phyloP scores from a whole-genome alignment of 2,113 vertebrate genomes.

The Cephalopterus ornatus region DNA sequence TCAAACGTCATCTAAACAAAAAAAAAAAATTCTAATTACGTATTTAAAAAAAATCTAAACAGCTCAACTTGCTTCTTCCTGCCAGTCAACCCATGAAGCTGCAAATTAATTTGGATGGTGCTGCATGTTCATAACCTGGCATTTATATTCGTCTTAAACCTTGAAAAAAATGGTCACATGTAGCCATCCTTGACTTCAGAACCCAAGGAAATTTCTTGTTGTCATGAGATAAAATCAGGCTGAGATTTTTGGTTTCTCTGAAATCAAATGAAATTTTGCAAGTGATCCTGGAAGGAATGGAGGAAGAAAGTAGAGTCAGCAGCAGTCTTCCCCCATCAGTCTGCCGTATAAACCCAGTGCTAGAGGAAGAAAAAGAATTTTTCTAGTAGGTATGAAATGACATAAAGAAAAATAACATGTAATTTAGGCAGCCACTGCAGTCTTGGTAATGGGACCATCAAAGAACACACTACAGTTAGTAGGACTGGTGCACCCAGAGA shows the following conservation, averaged over 20 bases:
- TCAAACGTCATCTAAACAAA: conserved; percentile 44
- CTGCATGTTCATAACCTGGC: background rate
- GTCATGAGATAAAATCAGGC: background rate
- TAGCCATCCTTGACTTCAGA: background rate
- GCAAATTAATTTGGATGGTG: conserved; percentile 14
- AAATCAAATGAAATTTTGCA: background rate
- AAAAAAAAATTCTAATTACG: conserved; percentile 26
- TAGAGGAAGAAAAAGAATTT: background rate
- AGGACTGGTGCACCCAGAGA: background rate
- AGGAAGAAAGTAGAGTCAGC: background rate
- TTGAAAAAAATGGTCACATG: background rate
- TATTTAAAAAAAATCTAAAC: background rate
- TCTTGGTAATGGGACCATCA: background rate
- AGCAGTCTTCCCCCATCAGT: background rate
- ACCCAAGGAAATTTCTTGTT: background rate
- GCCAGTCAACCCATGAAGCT: conserved; percentile 19
- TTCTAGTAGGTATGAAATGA: background rate
- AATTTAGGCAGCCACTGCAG: background rate
- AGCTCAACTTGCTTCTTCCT: background rate
- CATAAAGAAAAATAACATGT: background rate
- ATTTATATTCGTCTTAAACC: background rate
- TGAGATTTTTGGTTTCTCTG: background rate
- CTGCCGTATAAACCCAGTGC: background rate
- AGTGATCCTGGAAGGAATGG: background rate
- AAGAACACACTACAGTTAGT: background rate